Conservation (phyloP, 1,140 invertebrate genomes). For the Heliconius himera region DNA sequence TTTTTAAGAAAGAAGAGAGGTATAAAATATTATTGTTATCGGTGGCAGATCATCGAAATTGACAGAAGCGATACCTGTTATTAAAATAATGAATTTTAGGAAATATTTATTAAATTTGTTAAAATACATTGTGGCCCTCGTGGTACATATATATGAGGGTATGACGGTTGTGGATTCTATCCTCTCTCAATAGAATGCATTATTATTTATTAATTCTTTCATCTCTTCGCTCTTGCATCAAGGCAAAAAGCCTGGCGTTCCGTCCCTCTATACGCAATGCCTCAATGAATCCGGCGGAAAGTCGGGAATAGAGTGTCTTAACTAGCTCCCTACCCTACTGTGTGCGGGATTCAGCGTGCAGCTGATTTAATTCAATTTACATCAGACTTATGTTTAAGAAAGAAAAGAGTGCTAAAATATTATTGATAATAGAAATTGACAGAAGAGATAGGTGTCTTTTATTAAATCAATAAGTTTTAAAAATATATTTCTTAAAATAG, state of each 20-base stretch:
- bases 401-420: not conserved
- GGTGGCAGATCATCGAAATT: not conserved
- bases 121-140: too few relatives aligned
- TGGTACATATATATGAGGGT: too few relatives aligned
- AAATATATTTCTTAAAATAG: not conserved
- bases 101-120: not conserved
- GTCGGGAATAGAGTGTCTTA: too few relatives aligned
- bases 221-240: too few relatives aligned
- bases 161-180: too few relatives aligned
- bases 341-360: too few relatives aligned
- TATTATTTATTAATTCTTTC: too few relatives aligned
- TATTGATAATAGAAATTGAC: not conserved
- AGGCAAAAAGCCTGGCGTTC: too few relatives aligned
- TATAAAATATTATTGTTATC: not conserved
- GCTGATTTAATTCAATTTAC: not conserved
- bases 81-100: not conserved
- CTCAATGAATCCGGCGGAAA: too few relatives aligned
- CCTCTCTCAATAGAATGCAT: too few relatives aligned
- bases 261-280: too few relatives aligned
- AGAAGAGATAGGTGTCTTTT: not conserved
- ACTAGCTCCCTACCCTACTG: too few relatives aligned
- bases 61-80: not conserved
- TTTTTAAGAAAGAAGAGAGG: not conserved
- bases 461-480: not conserved
- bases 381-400: constrained; percentile 2